These are phyloP conservation scores for Geopemphigus sp. DNA, from an alignment of 1,140 invertebrate species.

Conservation along the genomic window DNA sequence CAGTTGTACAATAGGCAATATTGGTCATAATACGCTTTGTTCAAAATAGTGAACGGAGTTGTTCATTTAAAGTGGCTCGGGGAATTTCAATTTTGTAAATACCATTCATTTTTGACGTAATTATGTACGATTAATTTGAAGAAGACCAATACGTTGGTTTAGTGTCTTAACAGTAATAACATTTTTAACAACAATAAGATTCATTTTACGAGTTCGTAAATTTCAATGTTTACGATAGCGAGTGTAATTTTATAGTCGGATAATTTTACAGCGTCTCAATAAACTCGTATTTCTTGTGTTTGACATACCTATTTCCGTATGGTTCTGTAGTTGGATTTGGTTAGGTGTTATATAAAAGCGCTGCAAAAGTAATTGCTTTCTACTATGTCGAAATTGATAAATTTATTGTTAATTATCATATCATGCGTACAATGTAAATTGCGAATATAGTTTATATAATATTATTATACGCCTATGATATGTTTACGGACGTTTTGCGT, in stretches of 20 bases:
- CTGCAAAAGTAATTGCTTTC: constrained; percentile 16
- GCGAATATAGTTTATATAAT: not conserved
- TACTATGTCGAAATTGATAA: not conserved
- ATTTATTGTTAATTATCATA: not conserved
- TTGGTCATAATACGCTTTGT: not conserved
- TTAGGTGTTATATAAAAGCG: not conserved
- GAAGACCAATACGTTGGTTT: not conserved
- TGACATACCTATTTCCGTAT: not conserved
- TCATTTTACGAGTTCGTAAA: too few relatives aligned
- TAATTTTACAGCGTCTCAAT: not conserved
- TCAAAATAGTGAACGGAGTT: not conserved
- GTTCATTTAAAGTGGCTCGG: not conserved
- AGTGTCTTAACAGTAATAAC: not conserved
- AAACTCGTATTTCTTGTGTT: not conserved
- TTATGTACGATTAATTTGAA: not conserved
- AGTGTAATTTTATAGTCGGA: not conserved
- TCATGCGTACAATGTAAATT: not conserved
- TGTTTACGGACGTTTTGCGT: constrained; percentile 9
- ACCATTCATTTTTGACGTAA: not conserved
- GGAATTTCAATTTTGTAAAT: not conserved
- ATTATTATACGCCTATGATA: not conserved
- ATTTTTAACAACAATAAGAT: not conserved
- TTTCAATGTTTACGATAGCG: too few relatives aligned
- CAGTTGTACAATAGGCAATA: not conserved
- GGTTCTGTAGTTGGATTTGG: not conserved